These are phyloP conservation scores for Pseudois nayaur DNA, from an alignment of 2,113 vertebrate species.

Conservation along the genomic window DNA sequence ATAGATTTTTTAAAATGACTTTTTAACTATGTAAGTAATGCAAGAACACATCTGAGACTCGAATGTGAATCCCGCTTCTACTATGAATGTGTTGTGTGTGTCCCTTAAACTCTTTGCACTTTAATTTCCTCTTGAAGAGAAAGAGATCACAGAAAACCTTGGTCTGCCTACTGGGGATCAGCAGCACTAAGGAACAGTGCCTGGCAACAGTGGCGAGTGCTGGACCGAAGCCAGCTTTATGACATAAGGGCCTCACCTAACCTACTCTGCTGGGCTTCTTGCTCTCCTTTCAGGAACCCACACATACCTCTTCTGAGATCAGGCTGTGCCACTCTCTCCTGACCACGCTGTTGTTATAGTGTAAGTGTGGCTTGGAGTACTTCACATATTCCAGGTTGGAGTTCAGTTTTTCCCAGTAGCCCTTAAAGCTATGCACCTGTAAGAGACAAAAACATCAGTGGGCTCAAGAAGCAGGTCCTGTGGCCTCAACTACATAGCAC, in stretches of 20 bases:
- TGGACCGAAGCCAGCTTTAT: no score
- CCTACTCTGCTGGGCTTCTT: background rate
- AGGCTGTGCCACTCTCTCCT: slow-evolving; percentile 83
- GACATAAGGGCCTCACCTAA: background rate
- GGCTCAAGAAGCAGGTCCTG: background rate
- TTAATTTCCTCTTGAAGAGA: background rate
- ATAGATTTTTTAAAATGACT: background rate
- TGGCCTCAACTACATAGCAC: background rate
- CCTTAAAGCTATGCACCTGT: slow-evolving; percentile 83
- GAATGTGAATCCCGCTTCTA: background rate
- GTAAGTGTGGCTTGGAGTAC: slow-evolving; percentile 83
- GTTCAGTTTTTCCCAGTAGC: slow-evolving; percentile 92
- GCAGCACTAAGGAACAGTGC: background rate
- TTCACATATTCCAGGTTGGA: slow-evolving; percentile 88
- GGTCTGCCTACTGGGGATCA: background rate
- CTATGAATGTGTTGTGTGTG: background rate
- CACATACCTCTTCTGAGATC: slow-evolving; percentile 78
- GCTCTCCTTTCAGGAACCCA: background rate
- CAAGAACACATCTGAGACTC: background rate
- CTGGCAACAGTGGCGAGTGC: background rate
- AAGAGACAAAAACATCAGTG: background rate
- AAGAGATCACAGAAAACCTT: background rate
- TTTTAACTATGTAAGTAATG: background rate
- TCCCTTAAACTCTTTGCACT: background rate
- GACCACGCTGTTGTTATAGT: slow-evolving; percentile 82